Base-by-base conservation (phyloP, 2,797 vertebrate genomes). In the Acipenser ruthenus region DNA sequence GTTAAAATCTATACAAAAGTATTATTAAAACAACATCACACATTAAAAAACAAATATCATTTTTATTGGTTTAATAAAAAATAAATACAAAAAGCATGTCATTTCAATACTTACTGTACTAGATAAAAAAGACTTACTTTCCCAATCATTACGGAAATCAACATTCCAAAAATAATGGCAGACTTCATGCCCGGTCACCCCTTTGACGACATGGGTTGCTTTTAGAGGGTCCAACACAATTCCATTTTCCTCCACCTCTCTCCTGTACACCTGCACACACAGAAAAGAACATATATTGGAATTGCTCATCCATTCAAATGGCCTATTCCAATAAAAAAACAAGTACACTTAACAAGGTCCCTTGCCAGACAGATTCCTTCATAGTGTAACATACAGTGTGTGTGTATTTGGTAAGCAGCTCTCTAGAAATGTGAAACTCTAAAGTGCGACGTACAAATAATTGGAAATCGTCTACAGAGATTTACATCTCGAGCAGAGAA, bases 101-200 rank as follows among this genome's bases (percentile, higher is more conserved):
- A 15, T 12, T 58, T 12, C 11, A 18, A 11, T 11, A 50, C 56
- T 7, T 11, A 9, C 0, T 53, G 63, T 12, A 10, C 2, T 1
- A 48, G 74, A 13, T 1, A 3, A 65, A 3, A 15, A 10, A 8
- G 69, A 78, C 95, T 88, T 89, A 98, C 96, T 96, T 86, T 99
- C 96, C 96, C 96, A 99, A 82, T 99, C 96, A 76, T 95, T 87
- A 71, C 96, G 92, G 74, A 95, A 93, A 12, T 91, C 86, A 0
- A 94, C 95, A 69, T 95, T 95, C 96, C 96, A 99, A 81, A 99
- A 98, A 80, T 97, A 95, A 79, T 95, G 94, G 78, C 96, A 99
- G 75, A 98, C 90, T 78, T 99, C 96, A 0, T 98, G 95, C n/a
- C 96, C 95, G 0, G 96, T 99, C 67, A 99, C 95, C 0, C 95